phyloP scores from a whole-genome alignment of 2,113 vertebrate genomes.

The Ophiodon elongatus region DNA sequence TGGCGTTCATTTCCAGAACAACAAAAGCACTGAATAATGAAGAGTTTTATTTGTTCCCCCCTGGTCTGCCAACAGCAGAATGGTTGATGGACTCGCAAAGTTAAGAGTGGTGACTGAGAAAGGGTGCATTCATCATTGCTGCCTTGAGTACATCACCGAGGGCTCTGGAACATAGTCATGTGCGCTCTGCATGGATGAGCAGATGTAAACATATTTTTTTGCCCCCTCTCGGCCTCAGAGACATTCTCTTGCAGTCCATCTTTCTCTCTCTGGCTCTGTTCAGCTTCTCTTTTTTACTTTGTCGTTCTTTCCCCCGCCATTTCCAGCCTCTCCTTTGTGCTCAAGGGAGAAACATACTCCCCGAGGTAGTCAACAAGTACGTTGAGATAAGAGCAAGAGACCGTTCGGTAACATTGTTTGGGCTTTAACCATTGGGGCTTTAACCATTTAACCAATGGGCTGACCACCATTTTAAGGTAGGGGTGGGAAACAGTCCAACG shows the following conservation, averaged over 20 bases:
- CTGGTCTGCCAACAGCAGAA: conserved; percentile 48
- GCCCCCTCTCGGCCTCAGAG: neutral
- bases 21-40: conserved; percentile 67
- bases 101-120: conserved; percentile 49
- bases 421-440: too few relatives aligned
- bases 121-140: conserved; percentile 53
- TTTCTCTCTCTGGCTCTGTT: conserved; percentile 10
- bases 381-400: conserved; percentile 19
- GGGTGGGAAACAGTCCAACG: conserved; percentile 23
- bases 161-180: conserved; percentile 50
- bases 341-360: conserved; percentile 28
- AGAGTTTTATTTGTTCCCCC: conserved; percentile 34
- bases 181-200: conserved; percentile 56
- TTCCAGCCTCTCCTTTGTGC: conserved; percentile 13
- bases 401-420: conserved; percentile 5
- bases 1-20: conserved; percentile 58
- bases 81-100: conserved; percentile 37
- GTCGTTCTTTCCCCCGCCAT: neutral
- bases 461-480: conserved; percentile 19
- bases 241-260: conserved; percentile 19
- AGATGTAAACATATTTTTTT: conserved; percentile 52
- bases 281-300: conserved; percentile 10
- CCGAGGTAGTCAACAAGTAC: conserved; percentile 14
- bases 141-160: conserved; percentile 39
- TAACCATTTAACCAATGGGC: too few relatives aligned